These are phyloP conservation scores for Mechanitis messenoides DNA, from an alignment of 2,888 invertebrate genomes.

Conservation along the genomic window DNA sequence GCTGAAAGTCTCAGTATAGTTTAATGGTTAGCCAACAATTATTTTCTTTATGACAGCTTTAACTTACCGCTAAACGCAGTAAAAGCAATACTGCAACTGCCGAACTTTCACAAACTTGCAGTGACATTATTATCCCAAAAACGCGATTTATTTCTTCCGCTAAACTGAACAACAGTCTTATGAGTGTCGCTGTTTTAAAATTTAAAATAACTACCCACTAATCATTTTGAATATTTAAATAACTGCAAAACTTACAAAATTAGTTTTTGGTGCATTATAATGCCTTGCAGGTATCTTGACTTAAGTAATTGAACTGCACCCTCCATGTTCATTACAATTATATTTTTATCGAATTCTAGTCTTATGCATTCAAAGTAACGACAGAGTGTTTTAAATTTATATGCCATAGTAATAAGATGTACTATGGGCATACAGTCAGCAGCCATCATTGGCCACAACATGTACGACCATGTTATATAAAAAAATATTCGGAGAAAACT, in stretches of 20 bases:
- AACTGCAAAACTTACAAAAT: constrained; percentile 45
- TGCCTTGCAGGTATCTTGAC: constrained; percentile 51
- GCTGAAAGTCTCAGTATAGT: constrained; percentile 39
- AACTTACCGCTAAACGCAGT: constrained; percentile 51
- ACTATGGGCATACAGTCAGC: constrained; percentile 64
- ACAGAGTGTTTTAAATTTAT: constrained; percentile 58
- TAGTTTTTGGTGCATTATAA: constrained; percentile 59
- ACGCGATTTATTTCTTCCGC: constrained; percentile 60
- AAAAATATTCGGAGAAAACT: constrained; percentile 54
- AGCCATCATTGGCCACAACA: constrained; percentile 70
- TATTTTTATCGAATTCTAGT: constrained; percentile 43
- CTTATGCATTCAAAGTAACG: constrained; percentile 51
- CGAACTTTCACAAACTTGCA: constrained; percentile 67
- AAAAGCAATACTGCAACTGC: constrained; percentile 64
- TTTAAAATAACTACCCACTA: neutral
- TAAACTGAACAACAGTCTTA: constrained; percentile 46
- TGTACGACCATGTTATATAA: constrained; percentile 60
- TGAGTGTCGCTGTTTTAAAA: constrained; percentile 8
- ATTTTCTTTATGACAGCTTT: constrained; percentile 19
- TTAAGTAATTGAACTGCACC: constrained; percentile 46
- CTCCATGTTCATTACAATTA: constrained; percentile 36
- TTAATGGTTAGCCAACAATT: constrained; percentile 18
- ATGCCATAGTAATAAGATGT: constrained; percentile 54
- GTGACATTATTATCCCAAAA: constrained; percentile 68
- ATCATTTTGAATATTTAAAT: neutral